Evolutionary conservation across 2,888 invertebrate species (phyloP), one percentile per base, ranked within the genome.

Genomic region (Noctua comes): DNA sequence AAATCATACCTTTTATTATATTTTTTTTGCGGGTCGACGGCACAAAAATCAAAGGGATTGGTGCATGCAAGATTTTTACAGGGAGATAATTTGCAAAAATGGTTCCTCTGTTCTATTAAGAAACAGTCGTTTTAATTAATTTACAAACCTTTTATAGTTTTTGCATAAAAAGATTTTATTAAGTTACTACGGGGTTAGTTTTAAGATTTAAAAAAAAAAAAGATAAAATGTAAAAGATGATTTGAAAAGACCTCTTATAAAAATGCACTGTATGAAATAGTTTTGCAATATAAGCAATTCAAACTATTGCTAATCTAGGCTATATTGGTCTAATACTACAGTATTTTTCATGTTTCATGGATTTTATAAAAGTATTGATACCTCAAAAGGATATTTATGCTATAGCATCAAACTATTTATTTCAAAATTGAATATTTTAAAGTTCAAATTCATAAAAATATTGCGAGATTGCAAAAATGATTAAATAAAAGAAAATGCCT

Each of bases 271-370:
- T 62, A 64, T 73, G 13, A 40, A 72, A 69, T 65, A 65, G 57
- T 71, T 80, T 79, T 80, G 64, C n/a, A 85, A 64, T 73, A 57
- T 51, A 85, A 89, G 88, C 88, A 57, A 72, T 72, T 66, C 57
- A 70, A 80, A 77, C 82, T 85, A 85, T 72, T 11, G 46, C 83
- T 89, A 85, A 65, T 76, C 86, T 86, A 87, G 27, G 7, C 89
- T 88, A 89, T 65, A 27, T 77, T 68, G 21, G 68, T 79, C 81
- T 88, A 85, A 70, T 46, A 62, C 86, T 85, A 84, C 88, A 10
- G 16, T 62, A 46, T 65, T 68, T 73, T 65, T 73, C 1, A 64
- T 69, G 51, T 51, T 70, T 64, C 46, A 69, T 62, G 71, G 54
- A 59, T 68, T 75, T 65, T 72, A 73, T 65, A 27, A 21, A 31